Evolutionary conservation across 2,888 invertebrate species (phyloP).

Genomic region (Chironomus tentans): DNA sequence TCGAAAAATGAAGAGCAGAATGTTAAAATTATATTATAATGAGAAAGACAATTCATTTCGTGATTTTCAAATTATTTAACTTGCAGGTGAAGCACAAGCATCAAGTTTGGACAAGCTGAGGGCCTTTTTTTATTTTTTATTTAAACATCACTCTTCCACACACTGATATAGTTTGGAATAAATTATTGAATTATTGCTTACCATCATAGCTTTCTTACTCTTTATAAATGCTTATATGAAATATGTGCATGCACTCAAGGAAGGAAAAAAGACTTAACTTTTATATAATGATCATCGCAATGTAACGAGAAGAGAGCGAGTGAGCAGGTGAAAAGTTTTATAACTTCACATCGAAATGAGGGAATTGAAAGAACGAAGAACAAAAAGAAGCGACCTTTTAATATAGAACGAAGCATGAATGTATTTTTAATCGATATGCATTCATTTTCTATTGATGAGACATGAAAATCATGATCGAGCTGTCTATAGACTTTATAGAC

Average conservation of each 20-base stretch:
- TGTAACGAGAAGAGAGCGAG: neutral
- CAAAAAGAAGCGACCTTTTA: slow-evolving; percentile 1
- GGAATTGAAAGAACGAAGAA: neutral
- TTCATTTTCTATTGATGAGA: slow-evolving; percentile 5
- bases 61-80: slow-evolving; percentile 18
- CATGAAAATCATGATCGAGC: neutral
- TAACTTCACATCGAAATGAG: neutral
- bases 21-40: neutral
- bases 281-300: neutral
- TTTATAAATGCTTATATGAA: neutral
- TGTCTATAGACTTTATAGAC: neutral
- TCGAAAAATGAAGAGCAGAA: neutral
- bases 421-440: slow-evolving; percentile 13
- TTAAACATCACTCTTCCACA: neutral
- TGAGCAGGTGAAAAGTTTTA: slow-evolving; percentile 9
- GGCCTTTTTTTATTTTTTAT: too few relatives aligned
- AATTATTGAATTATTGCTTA: neutral
- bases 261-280: neutral
- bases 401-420: slow-evolving; percentile 7
- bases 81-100: slow-evolving; percentile 2
- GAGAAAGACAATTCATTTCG: slow-evolving; percentile 4
- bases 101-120: neutral
- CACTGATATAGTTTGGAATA: neutral
- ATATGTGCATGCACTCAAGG: neutral
- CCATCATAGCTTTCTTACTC: neutral